phyloP scores from a whole-genome alignment of 2,113 vertebrate species.

The Platysternon megacephalum region DNA sequence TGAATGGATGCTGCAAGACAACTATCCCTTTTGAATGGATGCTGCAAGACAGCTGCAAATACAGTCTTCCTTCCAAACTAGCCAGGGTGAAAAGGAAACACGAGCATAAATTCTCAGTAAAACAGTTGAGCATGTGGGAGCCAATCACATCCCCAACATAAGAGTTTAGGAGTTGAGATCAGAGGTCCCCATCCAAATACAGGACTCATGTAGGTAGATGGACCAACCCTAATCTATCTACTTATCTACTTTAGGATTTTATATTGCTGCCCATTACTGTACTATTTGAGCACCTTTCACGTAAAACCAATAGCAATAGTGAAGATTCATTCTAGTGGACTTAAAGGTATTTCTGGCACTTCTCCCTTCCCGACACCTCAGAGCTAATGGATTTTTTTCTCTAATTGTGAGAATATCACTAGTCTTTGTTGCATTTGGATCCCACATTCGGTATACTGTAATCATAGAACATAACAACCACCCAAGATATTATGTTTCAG shows the following conservation, averaged over 20 bases:
- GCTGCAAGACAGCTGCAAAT: not conserved
- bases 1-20: not conserved
- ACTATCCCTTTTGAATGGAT: no score
- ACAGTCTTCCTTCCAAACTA: not conserved
- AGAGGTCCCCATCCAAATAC: not conserved
- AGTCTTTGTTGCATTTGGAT: accelerated
- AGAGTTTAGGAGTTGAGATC: not conserved
- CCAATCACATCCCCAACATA: accelerated
- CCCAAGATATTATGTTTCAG: not conserved
- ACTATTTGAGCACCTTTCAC: not conserved
- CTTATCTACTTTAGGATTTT: not conserved
- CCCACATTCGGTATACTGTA: not conserved
- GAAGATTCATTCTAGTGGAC: no score
- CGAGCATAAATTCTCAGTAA: accelerated
- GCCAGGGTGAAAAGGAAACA: accelerated
- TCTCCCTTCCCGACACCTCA: not conserved
- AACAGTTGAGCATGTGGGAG: not conserved
- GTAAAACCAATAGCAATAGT: not conserved
- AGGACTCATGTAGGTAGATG: not conserved
- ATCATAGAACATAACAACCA: not conserved
- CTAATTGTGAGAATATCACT: accelerated
- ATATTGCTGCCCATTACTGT: not conserved
- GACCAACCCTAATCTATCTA: not conserved
- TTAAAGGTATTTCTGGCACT: not conserved
- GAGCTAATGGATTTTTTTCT: not conserved